A percentile compares a stretch with the other conserved stretches of the same genome.
phyloP scores from a whole-genome alignment of 1,140 invertebrate genomes.

The Tetramorium alpestre region DNA sequence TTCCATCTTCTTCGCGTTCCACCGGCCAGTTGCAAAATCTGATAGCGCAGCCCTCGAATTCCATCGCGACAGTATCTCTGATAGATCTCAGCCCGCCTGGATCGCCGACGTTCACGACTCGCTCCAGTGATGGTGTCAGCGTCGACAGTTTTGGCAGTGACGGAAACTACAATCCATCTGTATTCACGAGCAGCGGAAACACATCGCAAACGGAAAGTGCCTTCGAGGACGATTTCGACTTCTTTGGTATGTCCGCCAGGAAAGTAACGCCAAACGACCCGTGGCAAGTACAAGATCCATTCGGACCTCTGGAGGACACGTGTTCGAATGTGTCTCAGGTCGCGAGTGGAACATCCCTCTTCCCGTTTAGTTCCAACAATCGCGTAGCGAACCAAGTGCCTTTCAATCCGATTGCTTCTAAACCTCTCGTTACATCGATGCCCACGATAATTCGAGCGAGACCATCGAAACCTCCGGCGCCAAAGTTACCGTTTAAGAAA shows the following conservation, averaged over 20 bases:
- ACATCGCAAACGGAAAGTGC: conserved; percentile 91
- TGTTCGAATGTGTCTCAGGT: conserved; percentile 48
- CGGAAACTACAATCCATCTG: conserved; percentile 87
- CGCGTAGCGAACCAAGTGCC: conserved; percentile 63
- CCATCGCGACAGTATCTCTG: conserved; percentile 71
- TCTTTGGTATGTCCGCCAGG: conserved; percentile 81
- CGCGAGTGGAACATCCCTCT: conserved; percentile 77
- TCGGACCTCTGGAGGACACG: conserved; percentile 73
- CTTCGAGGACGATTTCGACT: conserved; percentile 92
- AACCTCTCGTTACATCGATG: conserved; percentile 78
- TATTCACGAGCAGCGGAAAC: conserved; percentile 88
- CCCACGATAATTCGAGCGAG: conserved; percentile 89
- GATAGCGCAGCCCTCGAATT: conserved; percentile 58
- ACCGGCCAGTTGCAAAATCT: conserved; percentile 40
- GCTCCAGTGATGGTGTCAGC: conserved; percentile 90
- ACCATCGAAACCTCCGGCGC: conserved; percentile 76
- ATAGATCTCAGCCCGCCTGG: conserved; percentile 87
- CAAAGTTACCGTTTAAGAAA: conserved; percentile 70
- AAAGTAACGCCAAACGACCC: conserved; percentile 77
- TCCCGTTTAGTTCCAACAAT: conserved; percentile 75
- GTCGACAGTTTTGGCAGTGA: conserved; percentile 91
- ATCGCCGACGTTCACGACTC: conserved; percentile 90
- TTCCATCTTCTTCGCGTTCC: conserved; percentile 17
- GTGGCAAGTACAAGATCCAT: conserved; percentile 81
- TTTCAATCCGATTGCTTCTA: conserved; percentile 57